A percentile compares a stretch with the other conserved stretches of the same genome.
Evolutionary conservation across 2,888 invertebrate genomes (phyloP).

Genomic region (Andrena fulva): DNA sequence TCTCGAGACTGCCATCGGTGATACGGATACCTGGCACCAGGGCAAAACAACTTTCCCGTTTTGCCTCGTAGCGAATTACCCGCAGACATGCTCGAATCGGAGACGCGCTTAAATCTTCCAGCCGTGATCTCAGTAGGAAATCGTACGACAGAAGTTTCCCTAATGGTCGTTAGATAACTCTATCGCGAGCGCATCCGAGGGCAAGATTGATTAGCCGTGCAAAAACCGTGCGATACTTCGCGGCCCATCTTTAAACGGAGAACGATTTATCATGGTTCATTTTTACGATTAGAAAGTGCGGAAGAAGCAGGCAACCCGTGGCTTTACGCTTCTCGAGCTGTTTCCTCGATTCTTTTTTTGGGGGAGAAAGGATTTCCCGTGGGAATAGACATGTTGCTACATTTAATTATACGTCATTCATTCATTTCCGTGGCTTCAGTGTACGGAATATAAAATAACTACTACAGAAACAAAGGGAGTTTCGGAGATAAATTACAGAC

Average conservation of each 20-base stretch:
- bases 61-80: slow-evolving; percentile 1
- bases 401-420: background rate
- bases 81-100: background rate
- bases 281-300: slow-evolving; percentile 12
- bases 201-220: slow-evolving; percentile 21
- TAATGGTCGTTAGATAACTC: slow-evolving; percentile 29
- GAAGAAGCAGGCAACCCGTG: background rate
- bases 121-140: background rate
- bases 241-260: background rate
- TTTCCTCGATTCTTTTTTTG: background rate
- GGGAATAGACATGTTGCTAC: background rate
- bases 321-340: background rate
- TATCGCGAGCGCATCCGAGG: slow-evolving; percentile 1
- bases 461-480: background rate
- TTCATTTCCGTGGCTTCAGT: background rate
- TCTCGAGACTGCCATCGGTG: slow-evolving; percentile 8
- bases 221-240: slow-evolving; percentile 11
- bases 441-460: background rate
- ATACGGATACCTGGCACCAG: background rate
- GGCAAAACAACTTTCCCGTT: background rate
- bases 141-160: background rate
- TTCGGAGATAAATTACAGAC: background rate
- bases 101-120: slow-evolving; percentile 13
- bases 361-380: background rate
- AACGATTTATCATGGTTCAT: background rate